Conservation (phyloP, 2,888 invertebrate species). For the Acanthosepion esculentum region DNA sequence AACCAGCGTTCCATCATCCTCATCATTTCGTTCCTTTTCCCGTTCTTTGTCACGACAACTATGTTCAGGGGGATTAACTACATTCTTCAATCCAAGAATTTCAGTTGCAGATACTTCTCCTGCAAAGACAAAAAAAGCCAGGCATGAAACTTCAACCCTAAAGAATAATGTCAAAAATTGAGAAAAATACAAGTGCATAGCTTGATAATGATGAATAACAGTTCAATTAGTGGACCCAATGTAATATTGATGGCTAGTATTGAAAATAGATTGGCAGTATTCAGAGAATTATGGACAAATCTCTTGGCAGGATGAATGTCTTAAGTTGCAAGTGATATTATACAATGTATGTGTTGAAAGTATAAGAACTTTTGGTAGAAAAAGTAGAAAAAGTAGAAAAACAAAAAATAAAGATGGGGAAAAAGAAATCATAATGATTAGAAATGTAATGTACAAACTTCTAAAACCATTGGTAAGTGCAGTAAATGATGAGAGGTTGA, state of each 20-base stretch:
- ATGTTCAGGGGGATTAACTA: slow-evolving; percentile 40
- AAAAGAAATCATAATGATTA: no score
- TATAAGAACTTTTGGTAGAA: background rate
- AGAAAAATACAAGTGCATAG: background rate
- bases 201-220: background rate
- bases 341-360: background rate
- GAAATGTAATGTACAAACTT: background rate
- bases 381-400: background rate
- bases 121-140: slow-evolving; percentile 35
- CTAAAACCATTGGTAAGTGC: no score
- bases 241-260: background rate
- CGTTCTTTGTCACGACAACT: slow-evolving; percentile 40
- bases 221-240: background rate
- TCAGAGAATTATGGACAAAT: background rate
- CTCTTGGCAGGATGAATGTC: background rate
- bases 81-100: slow-evolving; percentile 37
- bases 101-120: slow-evolving; percentile 42
- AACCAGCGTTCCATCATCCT: slow-evolving; percentile 90
- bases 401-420: background rate
- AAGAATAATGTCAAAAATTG: background rate
- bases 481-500: background rate
- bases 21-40: slow-evolving; percentile 77
- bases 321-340: background rate
- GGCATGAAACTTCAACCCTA: background rate
- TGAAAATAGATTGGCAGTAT: background rate